These are phyloP conservation scores for Danionella cerebrum DNA, from an alignment of 2,113 vertebrate species.

Conservation along the genomic window DNA sequence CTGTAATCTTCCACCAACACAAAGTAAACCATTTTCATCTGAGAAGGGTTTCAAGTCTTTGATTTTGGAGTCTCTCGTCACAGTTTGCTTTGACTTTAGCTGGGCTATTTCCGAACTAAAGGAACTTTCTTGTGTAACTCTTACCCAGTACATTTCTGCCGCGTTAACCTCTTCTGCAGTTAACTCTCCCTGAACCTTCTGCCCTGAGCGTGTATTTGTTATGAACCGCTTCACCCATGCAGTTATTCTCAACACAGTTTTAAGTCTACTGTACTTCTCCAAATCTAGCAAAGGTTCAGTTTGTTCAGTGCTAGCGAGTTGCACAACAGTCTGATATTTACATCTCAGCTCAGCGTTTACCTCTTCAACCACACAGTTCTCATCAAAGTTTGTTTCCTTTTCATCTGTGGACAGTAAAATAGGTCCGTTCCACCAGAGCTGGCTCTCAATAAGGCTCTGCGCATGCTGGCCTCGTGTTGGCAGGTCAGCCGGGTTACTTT, in stretches of 20 bases:
- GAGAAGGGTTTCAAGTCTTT: conserved; percentile 23
- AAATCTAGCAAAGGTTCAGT: too few relatives aligned
- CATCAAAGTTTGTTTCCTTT: background rate
- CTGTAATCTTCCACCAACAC: conserved; percentile 30
- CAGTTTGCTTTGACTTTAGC: background rate
- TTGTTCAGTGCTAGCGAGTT: background rate
- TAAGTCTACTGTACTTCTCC: background rate
- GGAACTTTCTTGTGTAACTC: background rate
- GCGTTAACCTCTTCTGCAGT: background rate
- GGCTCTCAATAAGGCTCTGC: background rate
- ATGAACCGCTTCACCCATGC: conserved; percentile 1
- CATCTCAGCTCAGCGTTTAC: background rate
- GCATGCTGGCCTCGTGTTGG: background rate
- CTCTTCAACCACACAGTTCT: background rate
- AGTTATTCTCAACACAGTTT: conserved; percentile 6
- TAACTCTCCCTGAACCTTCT: conserved; percentile 11
- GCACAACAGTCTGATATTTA: background rate
- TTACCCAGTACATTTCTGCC: conserved; percentile 13
- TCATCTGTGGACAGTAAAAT: background rate
- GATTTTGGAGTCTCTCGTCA: conserved; percentile 14
- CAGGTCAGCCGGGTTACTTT: background rate
- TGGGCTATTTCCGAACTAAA: conserved; percentile 17
- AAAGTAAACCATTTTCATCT: conserved; percentile 21
- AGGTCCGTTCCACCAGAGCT: background rate
- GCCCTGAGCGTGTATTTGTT: background rate